A percentile compares a stretch with the other conserved stretches of the same genome.
Evolutionary conservation across 2,113 vertebrate species (phyloP).

Genomic region (Pseudopipra pipra): DNA sequence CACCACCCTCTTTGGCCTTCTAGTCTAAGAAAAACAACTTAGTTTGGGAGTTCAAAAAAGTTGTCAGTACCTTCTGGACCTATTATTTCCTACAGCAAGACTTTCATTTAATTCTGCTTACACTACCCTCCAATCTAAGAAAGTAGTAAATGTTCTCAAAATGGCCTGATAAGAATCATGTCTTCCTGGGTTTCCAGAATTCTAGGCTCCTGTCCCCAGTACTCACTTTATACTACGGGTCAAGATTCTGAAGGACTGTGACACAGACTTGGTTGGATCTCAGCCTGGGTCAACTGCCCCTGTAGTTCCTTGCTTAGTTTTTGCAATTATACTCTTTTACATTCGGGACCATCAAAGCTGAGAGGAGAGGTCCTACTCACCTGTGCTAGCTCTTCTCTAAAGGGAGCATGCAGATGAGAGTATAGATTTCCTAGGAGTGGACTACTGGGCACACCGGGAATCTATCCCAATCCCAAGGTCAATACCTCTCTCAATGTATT

Average conservation of each 20-base stretch:
- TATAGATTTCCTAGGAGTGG: fast-evolving
- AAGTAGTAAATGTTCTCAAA: neutral
- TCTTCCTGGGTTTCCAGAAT: neutral
- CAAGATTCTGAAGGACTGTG: neutral
- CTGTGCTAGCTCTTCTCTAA: neutral
- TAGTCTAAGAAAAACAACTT: neutral
- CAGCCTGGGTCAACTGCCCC: neutral
- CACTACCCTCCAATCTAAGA: neutral
- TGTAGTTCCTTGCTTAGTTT: neutral
- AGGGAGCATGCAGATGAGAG: neutral
- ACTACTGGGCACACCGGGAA: neutral
- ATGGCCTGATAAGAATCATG: neutral
- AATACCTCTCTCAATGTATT: neutral
- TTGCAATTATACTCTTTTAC: neutral
- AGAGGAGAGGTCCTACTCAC: neutral
- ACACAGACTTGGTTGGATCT: neutral
- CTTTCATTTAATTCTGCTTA: neutral
- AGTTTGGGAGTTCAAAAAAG: neutral
- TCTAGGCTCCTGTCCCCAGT: fast-evolving
- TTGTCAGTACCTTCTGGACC: neutral
- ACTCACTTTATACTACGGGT: too few relatives aligned
- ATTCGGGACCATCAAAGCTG: neutral
- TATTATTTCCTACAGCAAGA: neutral
- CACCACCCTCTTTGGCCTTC: neutral
- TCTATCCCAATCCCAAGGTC: too few relatives aligned